Base-by-base conservation (phyloP, 1,140 invertebrate genomes). In the Trichonephila clavata region DNA sequence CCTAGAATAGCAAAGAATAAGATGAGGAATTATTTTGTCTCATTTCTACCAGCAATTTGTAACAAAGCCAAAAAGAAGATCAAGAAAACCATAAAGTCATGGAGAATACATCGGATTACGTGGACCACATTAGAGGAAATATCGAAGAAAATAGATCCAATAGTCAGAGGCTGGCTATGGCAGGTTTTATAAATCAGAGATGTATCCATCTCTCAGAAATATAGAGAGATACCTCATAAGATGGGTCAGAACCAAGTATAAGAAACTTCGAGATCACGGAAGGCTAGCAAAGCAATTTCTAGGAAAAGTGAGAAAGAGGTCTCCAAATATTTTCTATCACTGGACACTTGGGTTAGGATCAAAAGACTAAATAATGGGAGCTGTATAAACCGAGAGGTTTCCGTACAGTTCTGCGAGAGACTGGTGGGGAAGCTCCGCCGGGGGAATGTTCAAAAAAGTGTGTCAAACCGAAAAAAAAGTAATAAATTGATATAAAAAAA, bases 121-220 rank as follows among this genome's bases (percentile, higher is more conserved):
- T 21, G 63, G 24, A 63, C n/a, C 20, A 68, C 20, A 60, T 63
- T 88, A 88, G 86, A 88, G 86, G 86, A 88, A 63, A 88, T 88
- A 88, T 88, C 86, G 32, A 61, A 68, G 63, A 60, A 63, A 88
- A 27, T 61, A 61, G 32, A 88, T 88, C 86, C 86, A 88, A 68
- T 68, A 61, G 59, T 88, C 59, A 88, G 86, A 68, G 86, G 86
- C 63, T 88, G 86, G 86, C 32, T 88, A 88, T 68, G 86, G 86
- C 59, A 88, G 63, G 86, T 88, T 63, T 88, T 59, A 84, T 24
- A 20, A 50, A 84, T 83, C 88, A 27, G 88, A 65, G 63, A 65
- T 65, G 63, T 65, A 65, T 65, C 3, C 18, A 65, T 24, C n/a
- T 18, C 63, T 65, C n/a, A 65, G 18, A 65, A 65, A 65, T 65